Conservation (phyloP, 2,113 vertebrate genomes). For the Anthoscopus minutus region DNA sequence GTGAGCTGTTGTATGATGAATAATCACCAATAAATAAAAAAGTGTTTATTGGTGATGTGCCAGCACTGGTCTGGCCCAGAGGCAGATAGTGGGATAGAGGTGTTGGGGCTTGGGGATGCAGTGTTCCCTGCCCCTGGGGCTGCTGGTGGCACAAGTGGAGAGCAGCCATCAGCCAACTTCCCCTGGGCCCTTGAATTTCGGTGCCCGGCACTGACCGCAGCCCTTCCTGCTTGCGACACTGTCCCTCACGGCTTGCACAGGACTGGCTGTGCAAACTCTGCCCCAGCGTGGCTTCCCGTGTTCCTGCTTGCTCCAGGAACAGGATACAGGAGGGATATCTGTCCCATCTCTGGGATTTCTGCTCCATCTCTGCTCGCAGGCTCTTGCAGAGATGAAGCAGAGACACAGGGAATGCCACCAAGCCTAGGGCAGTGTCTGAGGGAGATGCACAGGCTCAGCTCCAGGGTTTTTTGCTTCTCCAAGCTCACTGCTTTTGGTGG, state of each 20-base stretch:
- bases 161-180: background rate
- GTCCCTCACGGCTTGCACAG: background rate
- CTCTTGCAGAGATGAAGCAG: background rate
- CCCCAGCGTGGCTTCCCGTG: background rate
- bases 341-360: background rate
- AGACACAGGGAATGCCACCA: background rate
- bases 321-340: background rate
- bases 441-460: background rate
- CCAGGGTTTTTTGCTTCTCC: background rate
- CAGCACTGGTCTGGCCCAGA: rapidly evolving
- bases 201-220: background rate
- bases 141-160: background rate
- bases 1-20: background rate
- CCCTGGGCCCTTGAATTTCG: background rate
- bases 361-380: background rate
- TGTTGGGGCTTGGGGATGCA: rapidly evolving
- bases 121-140: background rate
- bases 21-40: background rate
- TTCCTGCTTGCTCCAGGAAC: background rate
- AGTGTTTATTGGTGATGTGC: background rate
- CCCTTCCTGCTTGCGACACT: constrained; percentile 55
- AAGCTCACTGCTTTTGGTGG: background rate
- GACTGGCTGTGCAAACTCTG: background rate
- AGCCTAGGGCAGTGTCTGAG: background rate
- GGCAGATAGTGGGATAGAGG: rapidly evolving